A percentile compares a stretch with the other conserved stretches of the same genome.
These are phyloP conservation scores for Excalfactoria chinensis DNA, from an alignment of 2,113 vertebrate species.

Conservation along the genomic window DNA sequence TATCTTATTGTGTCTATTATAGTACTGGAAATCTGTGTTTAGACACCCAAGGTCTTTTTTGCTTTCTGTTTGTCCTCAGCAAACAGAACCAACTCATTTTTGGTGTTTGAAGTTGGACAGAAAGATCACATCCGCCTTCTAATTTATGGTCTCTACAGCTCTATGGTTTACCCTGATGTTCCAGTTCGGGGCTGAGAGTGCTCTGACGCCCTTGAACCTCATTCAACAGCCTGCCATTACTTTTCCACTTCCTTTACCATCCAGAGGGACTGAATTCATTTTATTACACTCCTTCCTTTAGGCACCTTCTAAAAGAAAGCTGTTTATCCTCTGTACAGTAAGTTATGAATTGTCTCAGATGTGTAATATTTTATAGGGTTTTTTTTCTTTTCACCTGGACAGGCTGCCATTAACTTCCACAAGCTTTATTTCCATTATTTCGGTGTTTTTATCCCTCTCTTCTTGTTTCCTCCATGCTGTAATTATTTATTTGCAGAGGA, in stretches of 20 bases:
- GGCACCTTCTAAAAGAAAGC: not conserved
- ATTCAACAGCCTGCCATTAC: not conserved
- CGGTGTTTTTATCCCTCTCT: not conserved
- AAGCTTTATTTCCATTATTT: not conserved
- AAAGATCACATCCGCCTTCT: not conserved
- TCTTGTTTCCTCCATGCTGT: not conserved
- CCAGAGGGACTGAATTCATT: not conserved
- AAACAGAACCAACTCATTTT: not conserved
- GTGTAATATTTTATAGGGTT: not conserved
- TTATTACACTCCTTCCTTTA: not conserved
- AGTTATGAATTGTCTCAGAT: not conserved
- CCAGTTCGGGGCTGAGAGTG: not conserved
- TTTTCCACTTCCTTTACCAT: not conserved
- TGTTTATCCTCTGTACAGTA: not conserved
- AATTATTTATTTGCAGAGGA: not conserved
- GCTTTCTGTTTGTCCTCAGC: not conserved
- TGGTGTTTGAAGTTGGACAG: not conserved
- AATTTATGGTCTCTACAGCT: not conserved
- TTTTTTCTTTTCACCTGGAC: not conserved
- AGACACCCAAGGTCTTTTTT: not conserved
- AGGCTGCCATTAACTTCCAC: not conserved
- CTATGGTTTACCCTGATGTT: not conserved
- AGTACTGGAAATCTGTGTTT: not conserved
- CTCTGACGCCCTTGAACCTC: not conserved
- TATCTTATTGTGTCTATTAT: not conserved